phyloP scores from a whole-genome alignment of 2,113 vertebrate species.

The Crotophaga sulcirostris region DNA sequence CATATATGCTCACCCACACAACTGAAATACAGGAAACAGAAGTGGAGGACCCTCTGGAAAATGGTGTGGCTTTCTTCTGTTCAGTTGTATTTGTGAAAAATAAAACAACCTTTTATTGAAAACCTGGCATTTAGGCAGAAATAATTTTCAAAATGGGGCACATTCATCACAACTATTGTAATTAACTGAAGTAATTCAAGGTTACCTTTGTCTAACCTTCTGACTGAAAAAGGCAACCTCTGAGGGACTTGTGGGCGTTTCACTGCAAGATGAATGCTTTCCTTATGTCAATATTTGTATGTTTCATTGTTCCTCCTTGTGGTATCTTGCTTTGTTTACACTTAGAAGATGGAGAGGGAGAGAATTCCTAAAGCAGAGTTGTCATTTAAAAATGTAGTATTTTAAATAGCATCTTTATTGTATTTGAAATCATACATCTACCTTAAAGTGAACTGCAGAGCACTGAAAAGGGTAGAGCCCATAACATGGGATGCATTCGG shows the following conservation, averaged over 20 bases:
- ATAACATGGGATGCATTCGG: not conserved
- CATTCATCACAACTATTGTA: slow-evolving; percentile 12
- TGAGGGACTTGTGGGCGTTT: not conserved
- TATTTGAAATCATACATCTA: not conserved
- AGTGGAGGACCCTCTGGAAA: not conserved
- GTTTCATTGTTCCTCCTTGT: not conserved
- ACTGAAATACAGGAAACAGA: not conserved
- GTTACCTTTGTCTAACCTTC: slow-evolving; percentile 14
- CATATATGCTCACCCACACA: not conserved
- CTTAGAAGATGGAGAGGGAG: not conserved
- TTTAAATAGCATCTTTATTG: not conserved
- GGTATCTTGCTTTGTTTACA: not conserved
- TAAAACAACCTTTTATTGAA: slow-evolving; percentile 1
- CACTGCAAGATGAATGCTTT: not conserved
- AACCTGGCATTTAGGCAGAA: not conserved
- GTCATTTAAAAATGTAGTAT: not conserved
- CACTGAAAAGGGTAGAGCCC: not conserved
- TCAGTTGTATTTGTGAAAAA: not conserved
- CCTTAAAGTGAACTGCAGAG: not conserved
- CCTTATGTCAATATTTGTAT: not conserved
- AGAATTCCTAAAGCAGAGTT: not conserved
- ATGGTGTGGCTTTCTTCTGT: not conserved
- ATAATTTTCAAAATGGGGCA: not conserved
- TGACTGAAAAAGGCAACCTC: not conserved
- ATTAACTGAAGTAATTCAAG: slow-evolving; percentile 31